Evolutionary conservation across 1,140 invertebrate species (phyloP), one percentile per base, ranked within the genome.

Genomic region (Drosophila guanche): DNA sequence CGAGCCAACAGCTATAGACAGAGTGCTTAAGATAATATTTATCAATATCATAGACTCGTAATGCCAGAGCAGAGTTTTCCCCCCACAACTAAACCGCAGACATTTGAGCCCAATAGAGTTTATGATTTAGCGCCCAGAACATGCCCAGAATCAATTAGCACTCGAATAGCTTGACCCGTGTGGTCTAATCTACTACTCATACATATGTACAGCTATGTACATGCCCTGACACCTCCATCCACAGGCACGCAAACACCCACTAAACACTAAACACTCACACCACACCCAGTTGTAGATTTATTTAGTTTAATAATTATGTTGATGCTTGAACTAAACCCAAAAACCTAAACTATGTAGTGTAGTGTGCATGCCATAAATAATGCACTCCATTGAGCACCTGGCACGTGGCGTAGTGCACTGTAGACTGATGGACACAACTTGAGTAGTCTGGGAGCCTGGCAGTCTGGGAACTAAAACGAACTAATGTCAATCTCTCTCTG

Each of bases 301-400:
- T 62, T 68, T 50, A 68, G 48, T 66, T 65, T 66, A 50, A 46
- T 67, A 68, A 68, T 68, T 68, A 68, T 67, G 65, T 53, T 68
- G 46, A 47, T 20, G 66, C 66, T 20, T 68, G n/a, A 48, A 56
- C 51, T 37, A 14, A 68, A 37, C 33, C 33, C 3, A 12, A 33
- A 33, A 37, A 37, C 33, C 33, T 4, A 37, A 37, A 12, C 33
- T 20, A 20, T 20, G 16, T 20, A 20, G 0, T 20, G 16, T 20
- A 20, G 16, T 20, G 16, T 20, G 50, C 58, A 61, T 53, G 62
- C 62, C 66, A 37, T 52, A 68, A 68, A 69, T 57, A 40, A 46
- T 56, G 66, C 66, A 68, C 50, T 37, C 33, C 10, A 37, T 37
- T 37, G 12, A 37, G 33, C 33, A 37, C 33, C 10, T 4, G 10